Base-by-base conservation (phyloP, 2,113 vertebrate species). In the Marcusenius ussheri region DNA sequence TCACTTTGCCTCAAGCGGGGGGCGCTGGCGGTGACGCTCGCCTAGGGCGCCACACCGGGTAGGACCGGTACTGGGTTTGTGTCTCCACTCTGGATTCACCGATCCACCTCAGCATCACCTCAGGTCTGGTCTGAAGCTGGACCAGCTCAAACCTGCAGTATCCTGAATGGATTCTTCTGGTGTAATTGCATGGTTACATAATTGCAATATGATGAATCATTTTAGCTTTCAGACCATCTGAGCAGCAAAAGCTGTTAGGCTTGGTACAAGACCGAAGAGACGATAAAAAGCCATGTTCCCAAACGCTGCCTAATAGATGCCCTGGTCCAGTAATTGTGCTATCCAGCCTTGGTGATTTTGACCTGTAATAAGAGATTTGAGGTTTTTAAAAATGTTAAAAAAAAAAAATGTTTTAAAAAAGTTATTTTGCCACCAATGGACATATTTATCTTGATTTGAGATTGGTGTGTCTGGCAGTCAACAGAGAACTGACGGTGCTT, bases 191-290 rank as follows among this genome's bases (percentile, higher is more conserved):
- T 2, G 15, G 50, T 87, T 87, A 87, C 49, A 56, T 87, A 87
- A 87, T 87, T 51, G 50, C 31, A 19, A 24, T 87, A 53, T 15
- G 50, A 87, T 87, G 85, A 87, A 87, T 87, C 85, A 87, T 53
- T 27, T 87, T 35, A 87, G 24, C 35, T 87, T 87, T 51, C 27
- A 87, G 85, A 56, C 85, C 50, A 87, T 87, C 50, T 87, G 85
- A 87, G 27, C 27, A 53, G 47, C 27, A 87, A n/a, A 51, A 35
- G 85, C 85, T 56, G 39, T 15, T 31, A 35, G 47, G 85, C 4
- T 47, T 31, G 13, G 27, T 15, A 53, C n/a, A 49, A 87, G n/a
- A 51, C 45, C 3, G 8, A 87, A 51, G n/a, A 53, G 47, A 87
- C 1, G 53, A 8, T 50, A 46, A 53, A 50, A 53, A 86, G 47